Conservation (phyloP, 2,888 invertebrate genomes). For the Phorcus lineatus region DNA sequence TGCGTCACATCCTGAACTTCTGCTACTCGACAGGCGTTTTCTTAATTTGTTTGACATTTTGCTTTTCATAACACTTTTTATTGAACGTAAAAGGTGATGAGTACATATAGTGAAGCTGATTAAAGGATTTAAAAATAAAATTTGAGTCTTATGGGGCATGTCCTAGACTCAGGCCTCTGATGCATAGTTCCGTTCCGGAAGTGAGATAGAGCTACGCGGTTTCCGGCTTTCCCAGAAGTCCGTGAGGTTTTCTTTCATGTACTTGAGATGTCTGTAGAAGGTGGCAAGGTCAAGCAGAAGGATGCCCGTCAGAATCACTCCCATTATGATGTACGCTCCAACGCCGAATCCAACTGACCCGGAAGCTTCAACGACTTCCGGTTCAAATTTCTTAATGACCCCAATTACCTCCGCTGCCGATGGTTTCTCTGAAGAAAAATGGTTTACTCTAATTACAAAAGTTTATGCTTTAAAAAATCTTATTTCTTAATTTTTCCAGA, state of each 20-base stretch:
- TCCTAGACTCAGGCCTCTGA: neutral
- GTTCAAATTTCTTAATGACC: conserved; percentile 7
- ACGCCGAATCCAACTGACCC: neutral
- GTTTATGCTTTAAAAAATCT: no score
- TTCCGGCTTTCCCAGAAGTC: conserved; percentile 5
- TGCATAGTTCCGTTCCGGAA: neutral
- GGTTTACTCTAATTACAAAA: no score
- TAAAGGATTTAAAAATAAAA: no score
- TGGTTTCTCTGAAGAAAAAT: neutral
- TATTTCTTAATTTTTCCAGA: no score
- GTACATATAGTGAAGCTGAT: no score
- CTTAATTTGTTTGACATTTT: no score
- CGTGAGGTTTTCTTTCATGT: neutral
- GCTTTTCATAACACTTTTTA: no score
- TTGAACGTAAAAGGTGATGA: no score
- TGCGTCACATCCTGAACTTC: no score
- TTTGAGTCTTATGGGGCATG: no score
- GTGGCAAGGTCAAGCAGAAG: neutral
- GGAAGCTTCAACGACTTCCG: neutral
- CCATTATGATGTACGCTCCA: neutral
- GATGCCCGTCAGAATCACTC: neutral
- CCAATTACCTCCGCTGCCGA: neutral
- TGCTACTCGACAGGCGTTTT: no score
- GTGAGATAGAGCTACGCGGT: neutral
- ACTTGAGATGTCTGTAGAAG: neutral